These are phyloP conservation scores for Amphipyra berbera DNA, from an alignment of 2,888 invertebrate genomes.

Conservation along the genomic window DNA sequence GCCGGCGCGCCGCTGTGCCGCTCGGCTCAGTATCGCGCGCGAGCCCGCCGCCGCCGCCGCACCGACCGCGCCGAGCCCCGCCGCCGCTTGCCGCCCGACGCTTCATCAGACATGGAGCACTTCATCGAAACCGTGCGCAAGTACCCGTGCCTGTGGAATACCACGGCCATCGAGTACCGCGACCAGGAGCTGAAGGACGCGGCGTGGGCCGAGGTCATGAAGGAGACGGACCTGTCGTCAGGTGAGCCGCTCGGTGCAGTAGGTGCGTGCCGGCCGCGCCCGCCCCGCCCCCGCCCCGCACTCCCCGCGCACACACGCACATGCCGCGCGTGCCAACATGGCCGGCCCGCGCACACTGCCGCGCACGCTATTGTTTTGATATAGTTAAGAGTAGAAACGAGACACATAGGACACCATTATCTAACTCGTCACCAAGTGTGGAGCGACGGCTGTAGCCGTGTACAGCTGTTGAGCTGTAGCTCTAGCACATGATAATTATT, in stretches of 20 bases:
- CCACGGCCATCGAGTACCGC: constrained; percentile 85
- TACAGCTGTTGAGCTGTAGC: too few species aligned
- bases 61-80: constrained; percentile 51
- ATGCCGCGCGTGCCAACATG: neutral
- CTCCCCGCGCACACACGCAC: constrained; percentile 8
- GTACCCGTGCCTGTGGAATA: constrained; percentile 87
- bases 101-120: constrained; percentile 76
- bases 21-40: constrained; percentile 55
- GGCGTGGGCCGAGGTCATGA: constrained; percentile 86
- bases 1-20: constrained; percentile 37
- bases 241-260: constrained; percentile 85
- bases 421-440: neutral
- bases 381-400: too few species aligned
- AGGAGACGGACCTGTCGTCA: constrained; percentile 83
- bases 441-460: too few species aligned
- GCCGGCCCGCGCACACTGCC: constrained; percentile 18
- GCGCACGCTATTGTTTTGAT: constrained; percentile 13
- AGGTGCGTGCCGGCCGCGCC: constrained; percentile 17
- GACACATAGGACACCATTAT: constrained; percentile 18
- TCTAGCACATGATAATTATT: too few species aligned
- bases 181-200: constrained; percentile 88
- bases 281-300: constrained; percentile 72
- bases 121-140: constrained; percentile 84
- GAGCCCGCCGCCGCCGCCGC: constrained; percentile 61
- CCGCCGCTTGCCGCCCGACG: constrained; percentile 50